Evolutionary conservation across 2,888 invertebrate species (phyloP), one percentile per base, ranked within the genome.

Genomic region (Ptilodon capucinus): DNA sequence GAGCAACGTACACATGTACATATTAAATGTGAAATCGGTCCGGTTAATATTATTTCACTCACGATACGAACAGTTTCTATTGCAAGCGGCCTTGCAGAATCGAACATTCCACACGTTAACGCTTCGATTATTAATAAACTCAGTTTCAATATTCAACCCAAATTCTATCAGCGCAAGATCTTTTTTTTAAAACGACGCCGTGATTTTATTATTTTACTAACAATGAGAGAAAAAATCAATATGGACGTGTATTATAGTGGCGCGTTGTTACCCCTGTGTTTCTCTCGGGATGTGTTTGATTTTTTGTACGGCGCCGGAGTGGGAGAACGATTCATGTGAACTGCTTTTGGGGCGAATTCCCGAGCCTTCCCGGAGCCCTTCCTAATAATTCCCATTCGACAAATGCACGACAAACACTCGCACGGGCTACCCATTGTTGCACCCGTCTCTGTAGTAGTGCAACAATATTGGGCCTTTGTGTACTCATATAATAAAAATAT

Each of bases 281-380:
- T 90, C 90, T 87, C 85, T 88, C 87, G 87, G 88, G 91, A 89
- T 89, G 78, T 81, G 83, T 89, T 86, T 86, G 88, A 88, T 90
- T 91, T 90, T 91, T 90, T 90, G 86, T 90, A 77, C 77, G 74
- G 79, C 79, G 79, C 84, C 84, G 82, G 85, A 89, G 89, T 89
- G 88, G 89, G 90, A 89, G 87, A 81, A 71, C 81, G 84, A 77
- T 85, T 87, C 91, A 91, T 91, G 91, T 87, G 91, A 91, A 91
- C 91, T 86, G 89, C 89, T 89, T 90, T 89, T 89, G 81, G 90
- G 91, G 90, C 89, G 84, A 89, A 90, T 91, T 91, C 91, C 91
- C 91, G 91, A 84, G 91, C 90, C 90, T 87, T 84, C 81, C 76
- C 79, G 81, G 84, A 81, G 88, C 91, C 90, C 90, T 90, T 90